Evolutionary conservation across 2,888 invertebrate genomes (phyloP).

Genomic region (Elysia crispata): DNA sequence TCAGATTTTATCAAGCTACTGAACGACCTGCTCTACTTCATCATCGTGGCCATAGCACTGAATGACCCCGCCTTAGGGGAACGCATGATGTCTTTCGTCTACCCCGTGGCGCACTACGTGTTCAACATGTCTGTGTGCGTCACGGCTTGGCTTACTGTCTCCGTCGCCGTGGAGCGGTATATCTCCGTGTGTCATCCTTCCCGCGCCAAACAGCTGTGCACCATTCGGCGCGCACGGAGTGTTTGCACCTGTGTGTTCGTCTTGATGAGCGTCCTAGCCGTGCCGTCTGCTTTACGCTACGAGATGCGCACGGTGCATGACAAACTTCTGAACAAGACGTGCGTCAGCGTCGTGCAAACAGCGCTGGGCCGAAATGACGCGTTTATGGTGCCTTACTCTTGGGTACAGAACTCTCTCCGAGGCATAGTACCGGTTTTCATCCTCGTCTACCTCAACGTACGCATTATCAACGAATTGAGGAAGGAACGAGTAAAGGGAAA

Average conservation of each 20-base stretch:
- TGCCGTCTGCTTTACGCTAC: slow-evolving; percentile 73
- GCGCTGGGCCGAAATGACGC: slow-evolving; percentile 65
- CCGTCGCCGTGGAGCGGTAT: slow-evolving; percentile 73
- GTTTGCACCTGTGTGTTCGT: slow-evolving; percentile 70
- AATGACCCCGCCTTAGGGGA: slow-evolving; percentile 57
- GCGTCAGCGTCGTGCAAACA: slow-evolving; percentile 62
- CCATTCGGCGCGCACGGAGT: slow-evolving; percentile 62
- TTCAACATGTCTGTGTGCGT: slow-evolving; percentile 71
- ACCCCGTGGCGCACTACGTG: slow-evolving; percentile 73
- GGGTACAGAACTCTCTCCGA: slow-evolving; percentile 72
- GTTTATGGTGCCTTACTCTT: slow-evolving; percentile 71
- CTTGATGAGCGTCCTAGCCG: slow-evolving; percentile 68
- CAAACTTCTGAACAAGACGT: slow-evolving; percentile 57
- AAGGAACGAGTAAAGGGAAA: slow-evolving; percentile 68
- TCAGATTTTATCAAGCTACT: slow-evolving; percentile 71
- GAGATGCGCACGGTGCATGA: slow-evolving; percentile 63
- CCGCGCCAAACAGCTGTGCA: slow-evolving; percentile 63
- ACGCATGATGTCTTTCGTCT: slow-evolving; percentile 62
- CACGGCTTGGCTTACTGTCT: slow-evolving; percentile 73
- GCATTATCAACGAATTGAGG: slow-evolving; percentile 72
- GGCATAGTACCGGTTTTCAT: slow-evolving; percentile 74
- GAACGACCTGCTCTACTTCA: slow-evolving; percentile 72
- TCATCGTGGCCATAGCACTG: slow-evolving; percentile 62
- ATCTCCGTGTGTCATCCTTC: slow-evolving; percentile 73
- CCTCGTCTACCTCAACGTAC: slow-evolving; percentile 69